Conservation (phyloP, 2,797 vertebrate genomes). For the Crotalus adamanteus region DNA sequence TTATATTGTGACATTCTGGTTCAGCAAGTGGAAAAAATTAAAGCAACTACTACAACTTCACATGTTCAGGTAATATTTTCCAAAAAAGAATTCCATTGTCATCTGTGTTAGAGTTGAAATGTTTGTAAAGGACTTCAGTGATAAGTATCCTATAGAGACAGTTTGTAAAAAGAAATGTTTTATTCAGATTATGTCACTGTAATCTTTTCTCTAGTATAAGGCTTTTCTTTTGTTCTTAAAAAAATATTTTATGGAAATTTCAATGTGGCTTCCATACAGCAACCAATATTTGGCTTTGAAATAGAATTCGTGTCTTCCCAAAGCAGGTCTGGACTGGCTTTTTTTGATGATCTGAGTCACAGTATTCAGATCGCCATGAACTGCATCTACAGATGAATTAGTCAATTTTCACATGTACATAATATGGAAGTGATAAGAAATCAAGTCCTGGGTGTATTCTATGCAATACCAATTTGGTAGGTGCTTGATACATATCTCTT, state of each 20-base stretch:
- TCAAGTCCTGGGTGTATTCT: background rate
- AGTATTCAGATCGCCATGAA: background rate
- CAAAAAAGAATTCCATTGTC: background rate
- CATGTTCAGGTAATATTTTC: slow-evolving; percentile 66
- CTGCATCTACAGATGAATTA: background rate
- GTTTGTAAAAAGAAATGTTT: background rate
- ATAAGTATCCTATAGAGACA: background rate
- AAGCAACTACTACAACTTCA: slow-evolving; percentile 74
- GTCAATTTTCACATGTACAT: background rate
- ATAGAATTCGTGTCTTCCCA: background rate
- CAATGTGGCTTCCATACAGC: background rate
- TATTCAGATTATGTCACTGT: background rate
- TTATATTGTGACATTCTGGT: slow-evolving; percentile 98
- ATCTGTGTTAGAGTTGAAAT: background rate
- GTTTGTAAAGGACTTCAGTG: background rate
- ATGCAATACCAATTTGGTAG: background rate
- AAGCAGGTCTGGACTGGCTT: background rate
- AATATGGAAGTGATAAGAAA: background rate
- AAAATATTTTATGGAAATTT: background rate
- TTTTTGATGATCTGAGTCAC: background rate
- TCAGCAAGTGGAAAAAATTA: slow-evolving; percentile 95
- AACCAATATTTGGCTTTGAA: background rate
- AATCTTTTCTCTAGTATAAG: background rate
- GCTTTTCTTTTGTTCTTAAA: background rate
- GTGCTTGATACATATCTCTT: background rate